Percentiles rank a stretch among this genome's conserved stretches.
Conservation (phyloP, 1,140 invertebrate genomes). For the Stenopsyche tienmushanensis region DNA sequence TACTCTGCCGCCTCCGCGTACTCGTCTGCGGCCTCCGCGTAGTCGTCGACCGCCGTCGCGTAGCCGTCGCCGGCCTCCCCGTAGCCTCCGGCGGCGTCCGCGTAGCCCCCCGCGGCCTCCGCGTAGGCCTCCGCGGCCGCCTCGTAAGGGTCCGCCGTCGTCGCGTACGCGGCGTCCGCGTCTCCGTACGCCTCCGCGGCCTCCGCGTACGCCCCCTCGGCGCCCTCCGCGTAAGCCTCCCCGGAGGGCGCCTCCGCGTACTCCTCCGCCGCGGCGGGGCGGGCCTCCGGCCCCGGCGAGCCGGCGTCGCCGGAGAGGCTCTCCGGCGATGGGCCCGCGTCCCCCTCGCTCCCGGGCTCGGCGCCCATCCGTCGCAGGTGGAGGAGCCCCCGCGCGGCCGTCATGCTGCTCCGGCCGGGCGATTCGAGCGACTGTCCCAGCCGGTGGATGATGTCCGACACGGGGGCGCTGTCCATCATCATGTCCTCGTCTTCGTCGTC, state of each 20-base stretch:
- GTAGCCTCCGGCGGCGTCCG: neutral
- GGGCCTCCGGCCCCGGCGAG: slow-evolving; percentile 29
- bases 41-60: neutral
- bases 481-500: slow-evolving; percentile 62
- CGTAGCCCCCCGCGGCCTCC: slow-evolving; percentile 20
- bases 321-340: too few species aligned
- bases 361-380: slow-evolving; percentile 56
- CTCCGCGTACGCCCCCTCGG: neutral
- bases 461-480: slow-evolving; percentile 53
- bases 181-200: neutral
- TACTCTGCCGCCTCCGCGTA: slow-evolving; percentile 33
- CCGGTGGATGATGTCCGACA: slow-evolving; percentile 59
- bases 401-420: slow-evolving; percentile 51
- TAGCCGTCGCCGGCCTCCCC: neutral
- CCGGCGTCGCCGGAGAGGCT: neutral
- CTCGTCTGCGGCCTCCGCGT: neutral
- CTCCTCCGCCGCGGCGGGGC: neutral
- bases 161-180: neutral
- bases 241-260: neutral
- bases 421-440: slow-evolving; percentile 58
- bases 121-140: too few species aligned
- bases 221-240: neutral
- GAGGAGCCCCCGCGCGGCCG: slow-evolving; percentile 50
- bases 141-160: slow-evolving; percentile 4
- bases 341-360: slow-evolving; percentile 43